Evolutionary conservation across 2,888 invertebrate species (phyloP), one percentile per base, ranked within the genome.

Genomic region (Eubasilissa splendida): DNA sequence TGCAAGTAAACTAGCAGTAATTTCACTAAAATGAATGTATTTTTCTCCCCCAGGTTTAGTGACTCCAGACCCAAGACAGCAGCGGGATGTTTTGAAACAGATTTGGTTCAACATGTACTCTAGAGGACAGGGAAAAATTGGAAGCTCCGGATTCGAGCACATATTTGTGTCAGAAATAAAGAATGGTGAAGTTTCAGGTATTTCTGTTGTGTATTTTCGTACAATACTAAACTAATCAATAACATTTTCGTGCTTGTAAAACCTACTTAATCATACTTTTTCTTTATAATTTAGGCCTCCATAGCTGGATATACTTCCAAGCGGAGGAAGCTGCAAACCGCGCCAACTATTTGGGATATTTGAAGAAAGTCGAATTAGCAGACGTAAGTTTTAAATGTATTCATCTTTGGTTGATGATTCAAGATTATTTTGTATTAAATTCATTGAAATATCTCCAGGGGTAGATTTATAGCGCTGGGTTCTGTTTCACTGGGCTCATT

Each of bases 71-170:
- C 93, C 93, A 0, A 92, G 90, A 85, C 93, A 93, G 58, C 95
- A 95, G 86, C 92, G 93, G 83, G 94, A 95, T 85, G 90, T 93
- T n/a, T 87, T 96, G 10, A 93, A 94, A 86, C 92, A 92, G 83
- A 87, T 96, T 11, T 96, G 96, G 96, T 96, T 96, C 86, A 94
- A 93, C 54, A 91, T 96, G 84, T 98, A 97, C 87, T 94, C 96
- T 0, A 91, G 97, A 83, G 94, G 95, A 53, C 91, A 92, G 85
- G 95, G 96, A 52, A 93, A 93, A 86, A 92, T 95, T 33, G 95
- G 97, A 81, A 97, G 97, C 85, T 95, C 95, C 59, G 98, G 97
- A 1, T 98, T 98, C 86, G 98, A 98, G 87, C 98, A 98, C 86
- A 93, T 97, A 33, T 97, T 98, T 87, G 92, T 97, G 3, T 95